Base-by-base conservation (phyloP, 2,797 vertebrate genomes). In the Emys orbicularis region DNA sequence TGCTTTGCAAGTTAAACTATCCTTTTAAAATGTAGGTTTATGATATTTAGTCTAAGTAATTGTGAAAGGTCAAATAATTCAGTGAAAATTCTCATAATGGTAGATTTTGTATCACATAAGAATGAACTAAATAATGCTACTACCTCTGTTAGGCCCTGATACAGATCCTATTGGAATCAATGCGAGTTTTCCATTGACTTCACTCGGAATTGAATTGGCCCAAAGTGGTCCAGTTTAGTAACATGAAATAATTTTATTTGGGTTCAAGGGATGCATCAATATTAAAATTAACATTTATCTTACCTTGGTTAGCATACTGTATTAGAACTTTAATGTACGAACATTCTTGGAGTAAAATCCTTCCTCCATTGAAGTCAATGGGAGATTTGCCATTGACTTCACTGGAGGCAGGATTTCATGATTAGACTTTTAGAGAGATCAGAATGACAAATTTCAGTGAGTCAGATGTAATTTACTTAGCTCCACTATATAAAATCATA, bases 81-180 rank as follows among this genome's bases (percentile, higher is more conserved):
- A 49, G 47, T 49, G 47, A 49, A 49, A 49, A 49, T 49, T 49
- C 47, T 49, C 53, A 54, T 54, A 23, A 54, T 54, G 19, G 19
- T 4, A 92, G 83, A 31, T 87, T 91, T 95, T 90, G 52, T 76
- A 96, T 81, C 79, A 90, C 57, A n/a, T 95, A 81, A 95, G 92
- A 74, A 83, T 29, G 90, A 94, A 31, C 52, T 65, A 93, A 84
- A 92, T 59, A 86, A 96, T 95, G 65, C 8, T 88, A 96, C 93
- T 54, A 92, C n/a, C 92, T 93, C 59, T 84, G 79, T 85, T 68
- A 86, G 92, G 89, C 88, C 89, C 25, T 81, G 52, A 93, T 87
- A 52, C 91, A 95, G 88, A 31, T 59, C 37, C 89, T 61, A 29
- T 34, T 61, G 59, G 50, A 52, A 52, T 52, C 15, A 52, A 52